Conservation (phyloP, 2,888 invertebrate species). For the Xanthia togata region DNA sequence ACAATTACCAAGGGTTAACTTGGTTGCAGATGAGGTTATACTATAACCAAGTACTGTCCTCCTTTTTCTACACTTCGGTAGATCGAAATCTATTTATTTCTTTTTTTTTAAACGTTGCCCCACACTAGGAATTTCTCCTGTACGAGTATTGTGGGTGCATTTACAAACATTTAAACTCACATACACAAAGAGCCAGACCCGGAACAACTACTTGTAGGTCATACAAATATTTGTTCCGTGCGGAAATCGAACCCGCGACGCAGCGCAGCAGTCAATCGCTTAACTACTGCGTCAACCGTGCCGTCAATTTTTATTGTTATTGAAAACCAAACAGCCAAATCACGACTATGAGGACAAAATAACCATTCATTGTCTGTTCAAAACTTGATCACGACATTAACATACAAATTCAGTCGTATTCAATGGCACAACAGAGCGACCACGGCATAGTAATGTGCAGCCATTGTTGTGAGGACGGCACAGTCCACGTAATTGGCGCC, state of each 20-base stretch:
- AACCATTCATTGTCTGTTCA: conserved; percentile 31
- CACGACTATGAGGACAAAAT: conserved; percentile 16
- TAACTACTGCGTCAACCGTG: too few relatives aligned
- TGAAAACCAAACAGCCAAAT: neutral
- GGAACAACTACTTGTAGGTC: too few relatives aligned
- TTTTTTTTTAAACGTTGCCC: too few relatives aligned
- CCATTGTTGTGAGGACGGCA: conserved; percentile 56
- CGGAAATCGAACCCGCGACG: too few relatives aligned
- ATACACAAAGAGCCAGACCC: too few relatives aligned
- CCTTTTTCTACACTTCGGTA: neutral
- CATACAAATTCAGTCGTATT: conserved; percentile 60
- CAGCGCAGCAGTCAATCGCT: too few relatives aligned
- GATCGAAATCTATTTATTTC: neutral
- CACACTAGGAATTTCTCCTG: too few relatives aligned
- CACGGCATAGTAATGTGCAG: conserved; percentile 57
- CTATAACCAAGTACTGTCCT: neutral
- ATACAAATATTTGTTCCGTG: too few relatives aligned
- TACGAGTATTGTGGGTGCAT: too few relatives aligned
- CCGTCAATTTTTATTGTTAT: too few relatives aligned
- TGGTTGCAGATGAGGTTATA: too few relatives aligned
- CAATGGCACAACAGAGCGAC: conserved; percentile 41
- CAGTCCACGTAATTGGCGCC: conserved; percentile 64
- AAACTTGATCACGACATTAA: conserved; percentile 58
- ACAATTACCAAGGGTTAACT: neutral
- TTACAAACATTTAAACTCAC: too few relatives aligned